phyloP scores from a whole-genome alignment of 2,797 vertebrate species.

The Hippoglossus hippoglossus region DNA sequence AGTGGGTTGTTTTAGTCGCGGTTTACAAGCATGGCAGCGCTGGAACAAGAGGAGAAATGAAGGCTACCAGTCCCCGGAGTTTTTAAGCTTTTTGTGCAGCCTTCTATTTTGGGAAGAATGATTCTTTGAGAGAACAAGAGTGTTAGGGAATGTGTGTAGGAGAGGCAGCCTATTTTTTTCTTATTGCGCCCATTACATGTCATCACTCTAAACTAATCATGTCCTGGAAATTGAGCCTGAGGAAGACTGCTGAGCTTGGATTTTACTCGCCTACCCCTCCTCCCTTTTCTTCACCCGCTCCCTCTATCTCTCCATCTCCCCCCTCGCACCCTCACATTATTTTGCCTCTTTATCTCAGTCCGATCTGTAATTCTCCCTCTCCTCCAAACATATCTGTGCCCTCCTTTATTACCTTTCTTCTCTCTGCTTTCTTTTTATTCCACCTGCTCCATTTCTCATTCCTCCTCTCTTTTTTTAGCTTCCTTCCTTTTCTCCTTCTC shows the following conservation, averaged over 20 bases:
- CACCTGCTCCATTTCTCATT: constrained; percentile 22
- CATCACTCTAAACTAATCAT: constrained; percentile 82
- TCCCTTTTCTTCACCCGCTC: constrained; percentile 32
- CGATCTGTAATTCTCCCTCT: constrained; percentile 67
- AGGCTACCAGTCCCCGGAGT: constrained; percentile 53
- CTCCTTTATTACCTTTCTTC: constrained; percentile 61
- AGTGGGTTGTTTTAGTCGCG: constrained; percentile 54
- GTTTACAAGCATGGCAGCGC: constrained; percentile 56
- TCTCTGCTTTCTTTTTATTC: constrained; percentile 54
- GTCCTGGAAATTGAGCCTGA: constrained; percentile 81
- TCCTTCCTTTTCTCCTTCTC: constrained; percentile 5
- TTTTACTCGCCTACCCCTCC: constrained; percentile 53
- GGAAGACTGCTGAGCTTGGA: constrained; percentile 80
- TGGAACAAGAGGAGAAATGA: constrained; percentile 60
- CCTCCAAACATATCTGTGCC: constrained; percentile 58
- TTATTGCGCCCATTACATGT: constrained; percentile 76
- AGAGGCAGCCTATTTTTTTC: constrained; percentile 64
- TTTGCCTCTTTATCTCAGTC: constrained; percentile 71
- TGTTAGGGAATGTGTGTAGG: constrained; percentile 26
- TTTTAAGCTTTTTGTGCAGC: constrained; percentile 51
- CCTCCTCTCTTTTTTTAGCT: constrained; percentile 12
- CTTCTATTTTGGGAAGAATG: constrained; percentile 59
- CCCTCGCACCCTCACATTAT: constrained; percentile 50
- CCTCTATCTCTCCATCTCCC: constrained; percentile 31
- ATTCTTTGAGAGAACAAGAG: constrained; percentile 58